Evolutionary conservation across 2,113 vertebrate genomes (phyloP).

Genomic region (Mellivora capensis): DNA sequence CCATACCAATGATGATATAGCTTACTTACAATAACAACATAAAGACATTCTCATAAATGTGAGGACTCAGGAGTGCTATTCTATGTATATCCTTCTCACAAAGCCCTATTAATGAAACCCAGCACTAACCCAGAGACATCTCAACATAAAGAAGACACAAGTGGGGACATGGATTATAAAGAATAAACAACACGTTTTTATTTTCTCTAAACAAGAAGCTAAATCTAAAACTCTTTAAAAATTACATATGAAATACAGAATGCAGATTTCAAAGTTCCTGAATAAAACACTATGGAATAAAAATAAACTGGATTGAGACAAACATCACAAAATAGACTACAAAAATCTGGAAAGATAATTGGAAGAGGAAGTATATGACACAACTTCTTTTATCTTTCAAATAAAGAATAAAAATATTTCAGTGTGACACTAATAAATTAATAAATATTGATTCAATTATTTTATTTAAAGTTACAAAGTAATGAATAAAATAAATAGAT

Average conservation of each 20-base stretch:
- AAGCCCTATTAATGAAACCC: background rate
- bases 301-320: background rate
- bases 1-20: background rate
- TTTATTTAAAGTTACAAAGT: background rate
- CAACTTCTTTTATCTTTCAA: background rate
- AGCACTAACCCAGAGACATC: background rate
- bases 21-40: background rate
- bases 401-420: background rate
- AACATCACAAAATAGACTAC: background rate
- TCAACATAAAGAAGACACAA: background rate
- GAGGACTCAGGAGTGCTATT: background rate
- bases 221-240: background rate
- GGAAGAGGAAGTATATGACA: background rate
- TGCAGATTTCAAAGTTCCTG: background rate
- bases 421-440: background rate
- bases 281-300: background rate
- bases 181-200: background rate
- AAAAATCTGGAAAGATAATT: background rate
- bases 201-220: background rate
- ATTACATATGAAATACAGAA: background rate
- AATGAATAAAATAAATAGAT: background rate
- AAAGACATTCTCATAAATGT: background rate
- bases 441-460: background rate
- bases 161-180: background rate
- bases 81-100: background rate